Evolutionary conservation across 37 sponge, comb jelly and placozoan species (phyloP), one percentile per base, ranked within the genome.

Genomic region (Axinella damicornis): DNA sequence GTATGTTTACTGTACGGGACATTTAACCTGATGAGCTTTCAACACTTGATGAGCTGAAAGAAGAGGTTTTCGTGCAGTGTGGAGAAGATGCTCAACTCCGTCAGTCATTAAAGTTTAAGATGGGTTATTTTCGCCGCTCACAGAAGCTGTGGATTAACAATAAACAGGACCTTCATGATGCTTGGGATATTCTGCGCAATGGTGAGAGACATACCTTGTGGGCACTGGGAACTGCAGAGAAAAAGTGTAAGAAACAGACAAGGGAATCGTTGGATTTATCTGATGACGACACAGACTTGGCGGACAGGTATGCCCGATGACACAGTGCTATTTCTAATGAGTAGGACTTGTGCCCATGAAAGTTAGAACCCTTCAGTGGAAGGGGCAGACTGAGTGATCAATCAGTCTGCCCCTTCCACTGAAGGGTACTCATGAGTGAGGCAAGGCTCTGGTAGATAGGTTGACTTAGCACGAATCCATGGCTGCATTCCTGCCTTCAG

Each of bases 11-110:
- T 62, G 11, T 62, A 62, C 12, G 64, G 24, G 12, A 62, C 64
- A 11, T 62, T 62, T 13, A 28, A 27, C 64, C 64, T 62, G 64
- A 62, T 62, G 64, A 62, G 11, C 64, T 62, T 16, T 62, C 28
- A 11, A 62, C 64, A 28, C 24, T 62, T 62, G 28, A 62, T 62
- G 64, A 62, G 5, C 64, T 62, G 64, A 62, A 62, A 27, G 58
- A 57, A 57, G 64, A 62, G 28, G 28, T 62, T 28, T 62, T 62
- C 64, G 12, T 62, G 27, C 64, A 62, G 64, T 62, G 64, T 62
- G 64, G 64, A 62, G 64, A 62, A 62, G 64, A 5, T n/a, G 5
- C 12, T 27, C 46, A 46, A 2, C 24, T 13, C 11, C 28, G 9
- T 46, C 46, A 9, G 46, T 46, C 6, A 9, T 46, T 46, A 46